Evolutionary conservation across 2,113 vertebrate genomes (phyloP).

Genomic region (Butorides virescens): DNA sequence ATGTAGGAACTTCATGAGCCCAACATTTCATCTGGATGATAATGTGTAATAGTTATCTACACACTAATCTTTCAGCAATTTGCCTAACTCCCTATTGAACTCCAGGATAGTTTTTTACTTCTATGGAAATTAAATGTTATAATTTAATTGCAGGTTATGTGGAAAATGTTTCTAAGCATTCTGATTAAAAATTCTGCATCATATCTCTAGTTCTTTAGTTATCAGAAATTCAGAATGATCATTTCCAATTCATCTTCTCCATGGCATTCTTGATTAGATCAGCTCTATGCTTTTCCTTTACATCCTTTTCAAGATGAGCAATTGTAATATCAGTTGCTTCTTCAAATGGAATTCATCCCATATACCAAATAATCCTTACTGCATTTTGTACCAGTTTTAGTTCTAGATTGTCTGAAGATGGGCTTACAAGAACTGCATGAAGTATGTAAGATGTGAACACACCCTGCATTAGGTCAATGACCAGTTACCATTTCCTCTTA

Average conservation of each 20-base stretch:
- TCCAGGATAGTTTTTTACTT: not conserved
- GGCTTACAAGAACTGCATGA: not conserved
- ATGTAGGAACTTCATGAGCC: not conserved
- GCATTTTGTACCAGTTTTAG: not conserved
- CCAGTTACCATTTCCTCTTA: not conserved
- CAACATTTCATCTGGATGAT: not conserved
- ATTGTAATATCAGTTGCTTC: not conserved
- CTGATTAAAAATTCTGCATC: not conserved
- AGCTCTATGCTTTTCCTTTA: not conserved
- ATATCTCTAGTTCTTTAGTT: not conserved
- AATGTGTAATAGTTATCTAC: not conserved
- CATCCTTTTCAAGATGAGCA: not conserved
- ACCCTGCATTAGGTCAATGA: not conserved
- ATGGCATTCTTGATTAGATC: not conserved
- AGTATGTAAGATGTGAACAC: accelerated
- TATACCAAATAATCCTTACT: not conserved
- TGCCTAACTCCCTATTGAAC: not conserved
- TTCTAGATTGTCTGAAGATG: not conserved
- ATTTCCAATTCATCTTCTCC: not conserved
- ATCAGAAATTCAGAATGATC: not conserved
- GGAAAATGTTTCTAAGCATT: not conserved
- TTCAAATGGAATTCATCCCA: not conserved
- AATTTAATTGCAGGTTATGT: not conserved
- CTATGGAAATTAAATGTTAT: not conserved
- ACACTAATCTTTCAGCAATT: not conserved